These are phyloP conservation scores for Drosophila ironensis DNA, from an alignment of 1,140 invertebrate genomes.

Conservation along the genomic window DNA sequence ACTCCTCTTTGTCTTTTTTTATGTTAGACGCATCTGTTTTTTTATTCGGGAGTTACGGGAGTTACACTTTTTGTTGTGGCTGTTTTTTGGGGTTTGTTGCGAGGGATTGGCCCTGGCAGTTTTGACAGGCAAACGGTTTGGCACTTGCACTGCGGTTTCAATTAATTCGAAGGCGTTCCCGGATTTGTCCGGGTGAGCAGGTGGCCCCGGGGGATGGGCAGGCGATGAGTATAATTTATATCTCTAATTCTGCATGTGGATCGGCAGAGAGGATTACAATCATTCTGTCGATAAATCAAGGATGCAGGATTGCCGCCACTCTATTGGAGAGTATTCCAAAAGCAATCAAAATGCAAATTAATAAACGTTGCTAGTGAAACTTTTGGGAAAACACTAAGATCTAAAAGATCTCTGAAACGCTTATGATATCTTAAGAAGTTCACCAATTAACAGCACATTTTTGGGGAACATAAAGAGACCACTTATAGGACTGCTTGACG, in stretches of 20 bases:
- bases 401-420: neutral
- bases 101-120: slow-evolving; percentile 24
- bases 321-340: neutral
- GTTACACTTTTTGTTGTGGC: slow-evolving; percentile 19
- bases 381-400: no score
- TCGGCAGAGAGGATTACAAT: slow-evolving; percentile 19
- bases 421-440: neutral
- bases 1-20: slow-evolving; percentile 37
- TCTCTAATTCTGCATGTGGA: slow-evolving; percentile 1
- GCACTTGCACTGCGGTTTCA: slow-evolving; percentile 71
- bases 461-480: neutral
- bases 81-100: slow-evolving; percentile 27
- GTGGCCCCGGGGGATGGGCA: neutral
- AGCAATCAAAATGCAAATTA: neutral
- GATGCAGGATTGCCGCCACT: neutral
- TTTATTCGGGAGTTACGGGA: no score
- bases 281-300: neutral
- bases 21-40: slow-evolving; percentile 60
- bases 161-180: slow-evolving; percentile 69
- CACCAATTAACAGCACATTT: slow-evolving; percentile 55
- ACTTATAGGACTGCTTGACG: slow-evolving; percentile 8
- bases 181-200: neutral
- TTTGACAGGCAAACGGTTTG: slow-evolving; percentile 55
- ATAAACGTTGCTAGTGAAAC: no score
- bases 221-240: neutral